Evolutionary conservation across 2,797 vertebrate genomes (phyloP), one percentile per base, ranked within the genome.

Genomic region (Crenuchus spilurus): DNA sequence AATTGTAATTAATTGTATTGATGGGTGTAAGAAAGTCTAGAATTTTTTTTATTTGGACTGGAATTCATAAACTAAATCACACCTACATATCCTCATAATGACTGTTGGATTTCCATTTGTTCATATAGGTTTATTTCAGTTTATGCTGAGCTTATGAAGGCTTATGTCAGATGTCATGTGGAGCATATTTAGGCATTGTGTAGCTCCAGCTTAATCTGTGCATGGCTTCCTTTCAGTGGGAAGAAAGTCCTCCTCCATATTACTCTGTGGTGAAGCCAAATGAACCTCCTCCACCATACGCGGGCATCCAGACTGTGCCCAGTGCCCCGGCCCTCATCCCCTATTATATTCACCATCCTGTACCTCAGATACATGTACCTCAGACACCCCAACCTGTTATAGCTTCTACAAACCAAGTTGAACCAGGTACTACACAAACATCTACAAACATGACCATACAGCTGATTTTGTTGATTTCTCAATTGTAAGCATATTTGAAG

Each of bases 191-290:
- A 46, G 4, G 35, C 35, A 37, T 4, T 37, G 35, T 37, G 4
- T 4, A 4, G 4, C 10, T 37, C 35, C 4, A 10, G 65, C 10
- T 55, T 4, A 54, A 11, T 22, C 24, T 16, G 20, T 58, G 30
- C 8, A 26, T 72, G 77, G 9, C 31, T 75, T 73, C 11, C 18
- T 54, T 61, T 54, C 31, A 52, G 44, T 28, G 77, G 70, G 52
- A 28, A 10, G 75, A 80, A 4, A 52, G 3, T 13, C 83, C 84
- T 14, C 81, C 80, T n/a, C 68, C 79, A 0, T 84, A 84, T 62
- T 66, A 75, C 35, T 54, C 55, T 6, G 75, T 63, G 61, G 35
- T 71, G 37, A 72, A 79, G 51, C 52, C 58, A 1, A 62, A 66
- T 49, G 28, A 67, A 0, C 60, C 69, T 1, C 78, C 79, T 26